Conservation (phyloP, 1,140 invertebrate genomes). For the Eueides isabella region DNA sequence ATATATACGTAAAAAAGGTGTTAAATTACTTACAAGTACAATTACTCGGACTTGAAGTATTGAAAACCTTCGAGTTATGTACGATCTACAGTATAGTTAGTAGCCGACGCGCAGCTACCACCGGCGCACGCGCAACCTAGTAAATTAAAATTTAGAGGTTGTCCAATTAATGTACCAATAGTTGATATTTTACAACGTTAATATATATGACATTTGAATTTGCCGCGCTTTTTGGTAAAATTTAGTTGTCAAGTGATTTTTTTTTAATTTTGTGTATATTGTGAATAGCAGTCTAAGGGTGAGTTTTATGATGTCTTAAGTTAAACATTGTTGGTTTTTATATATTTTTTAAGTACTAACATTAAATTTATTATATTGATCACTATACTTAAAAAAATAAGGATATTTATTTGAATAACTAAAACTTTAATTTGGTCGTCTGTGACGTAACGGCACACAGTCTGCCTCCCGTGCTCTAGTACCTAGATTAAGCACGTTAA, state of each 20-base stretch:
- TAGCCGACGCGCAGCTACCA: constrained; percentile 54
- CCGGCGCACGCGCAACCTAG: constrained; percentile 67
- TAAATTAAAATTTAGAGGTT: constrained; percentile 65
- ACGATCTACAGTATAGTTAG: constrained; percentile 47
- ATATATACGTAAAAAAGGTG: too few relatives aligned
- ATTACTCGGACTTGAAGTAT: background rate
- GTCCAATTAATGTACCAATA: constrained; percentile 42
- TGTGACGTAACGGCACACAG: too few relatives aligned
- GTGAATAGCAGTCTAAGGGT: constrained; percentile 48
- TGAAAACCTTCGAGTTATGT: constrained; percentile 68
- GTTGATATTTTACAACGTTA: constrained; percentile 43
- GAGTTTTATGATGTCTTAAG: constrained; percentile 40
- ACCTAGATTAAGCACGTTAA: too few relatives aligned
- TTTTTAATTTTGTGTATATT: constrained; percentile 5
- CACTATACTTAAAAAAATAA: too few relatives aligned
- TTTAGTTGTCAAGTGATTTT: constrained; percentile 56
- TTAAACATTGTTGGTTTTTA: background rate
- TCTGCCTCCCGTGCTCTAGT: too few relatives aligned
- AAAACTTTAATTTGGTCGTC: too few relatives aligned
- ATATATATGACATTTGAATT: constrained; percentile 54
- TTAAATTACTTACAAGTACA: background rate
- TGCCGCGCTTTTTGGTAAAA: constrained; percentile 63
- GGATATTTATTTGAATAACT: too few relatives aligned
- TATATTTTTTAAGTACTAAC: too few relatives aligned
- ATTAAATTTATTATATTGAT: too few relatives aligned